Evolutionary conservation across 2,888 invertebrate genomes (phyloP).

Genomic region (Scelioninae gen. 1): DNA sequence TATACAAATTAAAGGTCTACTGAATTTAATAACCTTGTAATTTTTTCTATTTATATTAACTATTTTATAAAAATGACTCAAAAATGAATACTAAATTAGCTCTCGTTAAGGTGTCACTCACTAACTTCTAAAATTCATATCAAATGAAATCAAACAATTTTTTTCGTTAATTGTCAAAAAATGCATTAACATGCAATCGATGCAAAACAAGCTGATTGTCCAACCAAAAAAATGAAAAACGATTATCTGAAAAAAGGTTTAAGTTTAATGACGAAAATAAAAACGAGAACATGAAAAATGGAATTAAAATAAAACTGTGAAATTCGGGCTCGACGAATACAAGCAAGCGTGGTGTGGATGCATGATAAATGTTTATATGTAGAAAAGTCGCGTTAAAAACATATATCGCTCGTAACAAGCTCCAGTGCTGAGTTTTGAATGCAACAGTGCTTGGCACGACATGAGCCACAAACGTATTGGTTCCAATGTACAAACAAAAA

Average conservation of each 20-base stretch:
- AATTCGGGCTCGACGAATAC: conserved; percentile 63
- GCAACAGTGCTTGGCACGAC: conserved; percentile 62
- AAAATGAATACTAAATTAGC: too few relatives aligned
- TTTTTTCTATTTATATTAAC: too few relatives aligned
- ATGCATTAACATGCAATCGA: too few relatives aligned
- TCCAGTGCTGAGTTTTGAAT: conserved; percentile 59
- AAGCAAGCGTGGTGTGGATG: conserved; percentile 76
- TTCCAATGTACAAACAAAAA: conserved; percentile 59
- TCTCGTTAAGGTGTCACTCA: too few relatives aligned
- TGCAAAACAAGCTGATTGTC: too few relatives aligned
- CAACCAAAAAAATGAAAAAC: conserved; percentile 53
- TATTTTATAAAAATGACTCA: too few relatives aligned
- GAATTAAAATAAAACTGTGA: conserved; percentile 32
- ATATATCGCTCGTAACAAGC: conserved; percentile 57
- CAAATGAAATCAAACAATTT: too few relatives aligned
- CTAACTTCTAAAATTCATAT: too few relatives aligned
- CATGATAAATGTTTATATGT: conserved; percentile 69
- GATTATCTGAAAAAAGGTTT: not conserved
- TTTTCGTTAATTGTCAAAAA: too few relatives aligned
- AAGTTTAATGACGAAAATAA: conserved; percentile 36
- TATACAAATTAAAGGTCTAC: too few relatives aligned
- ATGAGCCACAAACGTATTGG: conserved; percentile 56
- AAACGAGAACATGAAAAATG: not conserved
- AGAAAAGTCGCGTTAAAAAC: conserved; percentile 58
- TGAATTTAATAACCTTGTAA: too few relatives aligned